Evolutionary conservation across 2,113 vertebrate species (phyloP).

Genomic region (Rhinoptilus africanus): DNA sequence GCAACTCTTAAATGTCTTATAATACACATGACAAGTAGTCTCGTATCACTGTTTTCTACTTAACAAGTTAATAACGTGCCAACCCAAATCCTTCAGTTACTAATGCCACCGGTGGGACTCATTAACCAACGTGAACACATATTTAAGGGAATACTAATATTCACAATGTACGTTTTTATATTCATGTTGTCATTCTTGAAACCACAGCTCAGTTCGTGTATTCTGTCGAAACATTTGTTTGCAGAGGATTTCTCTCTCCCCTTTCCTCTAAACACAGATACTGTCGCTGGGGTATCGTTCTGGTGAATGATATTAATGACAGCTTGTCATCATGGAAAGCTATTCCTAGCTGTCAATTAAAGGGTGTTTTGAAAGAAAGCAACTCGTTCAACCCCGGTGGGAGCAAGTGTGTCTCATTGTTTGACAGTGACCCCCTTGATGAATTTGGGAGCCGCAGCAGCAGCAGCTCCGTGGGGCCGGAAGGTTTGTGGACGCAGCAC

Average conservation of each 20-base stretch:
- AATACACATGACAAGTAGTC: constrained; percentile 58
- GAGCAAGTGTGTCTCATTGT: constrained; percentile 23
- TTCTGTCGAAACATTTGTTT: constrained; percentile 54
- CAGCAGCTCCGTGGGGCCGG: background rate
- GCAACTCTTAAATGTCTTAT: constrained; percentile 56
- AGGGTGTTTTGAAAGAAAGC: constrained; percentile 52
- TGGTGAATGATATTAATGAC: constrained; percentile 60
- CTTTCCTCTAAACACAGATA: constrained; percentile 5
- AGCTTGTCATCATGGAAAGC: constrained; percentile 55
- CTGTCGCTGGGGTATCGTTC: constrained; percentile 6
- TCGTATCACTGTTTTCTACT: constrained; percentile 66
- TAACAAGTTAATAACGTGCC: constrained; percentile 71
- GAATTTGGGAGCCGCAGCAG: constrained; percentile 34
- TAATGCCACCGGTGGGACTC: constrained; percentile 64
- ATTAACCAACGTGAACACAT: constrained; percentile 65
- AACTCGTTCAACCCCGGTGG: background rate
- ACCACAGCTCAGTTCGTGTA: constrained; percentile 29
- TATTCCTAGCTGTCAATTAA: constrained; percentile 55
- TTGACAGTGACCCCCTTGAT: constrained; percentile 49
- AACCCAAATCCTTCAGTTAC: constrained; percentile 68
- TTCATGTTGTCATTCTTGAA: constrained; percentile 63
- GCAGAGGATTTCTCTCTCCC: constrained; percentile 41
- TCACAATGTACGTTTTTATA: constrained; percentile 65
- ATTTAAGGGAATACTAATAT: constrained; percentile 72
- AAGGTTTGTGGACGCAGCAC: background rate